These are phyloP conservation scores for Periplaneta americana DNA, from an alignment of 1,140 invertebrate genomes.

Conservation along the genomic window DNA sequence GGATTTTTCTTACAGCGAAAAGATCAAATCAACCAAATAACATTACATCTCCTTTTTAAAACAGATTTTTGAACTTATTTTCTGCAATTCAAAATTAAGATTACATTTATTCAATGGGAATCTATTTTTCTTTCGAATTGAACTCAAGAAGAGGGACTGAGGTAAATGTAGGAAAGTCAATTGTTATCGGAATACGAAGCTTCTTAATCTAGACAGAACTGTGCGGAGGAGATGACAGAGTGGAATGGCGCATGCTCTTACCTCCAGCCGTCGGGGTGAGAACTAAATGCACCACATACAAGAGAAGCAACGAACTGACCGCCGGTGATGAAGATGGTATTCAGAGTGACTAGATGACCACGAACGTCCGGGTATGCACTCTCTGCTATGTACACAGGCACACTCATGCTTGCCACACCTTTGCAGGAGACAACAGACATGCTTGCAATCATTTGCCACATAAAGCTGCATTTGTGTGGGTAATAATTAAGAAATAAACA, in stretches of 20 bases:
- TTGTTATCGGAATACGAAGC: not conserved
- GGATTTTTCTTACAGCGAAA: no score
- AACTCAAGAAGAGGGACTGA: no score
- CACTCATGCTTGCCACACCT: slow-evolving; percentile 55
- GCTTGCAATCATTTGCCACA: not conserved
- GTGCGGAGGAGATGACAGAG: not conserved
- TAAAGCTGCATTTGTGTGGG: not conserved
- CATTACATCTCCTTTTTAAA: no score
- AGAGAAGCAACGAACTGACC: slow-evolving; percentile 51
- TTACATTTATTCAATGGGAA: no score
- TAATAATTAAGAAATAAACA: not conserved
- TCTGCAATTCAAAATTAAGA: no score
- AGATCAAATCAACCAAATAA: no score
- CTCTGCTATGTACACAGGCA: slow-evolving; percentile 58
- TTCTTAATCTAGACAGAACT: no score
- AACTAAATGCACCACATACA: slow-evolving; percentile 48
- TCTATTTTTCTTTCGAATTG: no score
- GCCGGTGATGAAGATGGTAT: slow-evolving; percentile 52
- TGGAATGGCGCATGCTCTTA: slow-evolving; percentile 22
- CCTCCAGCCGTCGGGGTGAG: slow-evolving; percentile 47
- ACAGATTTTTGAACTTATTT: no score
- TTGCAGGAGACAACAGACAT: slow-evolving; percentile 19
- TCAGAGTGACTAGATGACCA: slow-evolving; percentile 50
- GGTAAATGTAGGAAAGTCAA: not conserved
- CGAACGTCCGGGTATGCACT: slow-evolving; percentile 46